Percentiles rank a stretch among this genome's conserved stretches.
Conservation (phyloP, 2,888 invertebrate genomes). For the Papilio elwesi region DNA sequence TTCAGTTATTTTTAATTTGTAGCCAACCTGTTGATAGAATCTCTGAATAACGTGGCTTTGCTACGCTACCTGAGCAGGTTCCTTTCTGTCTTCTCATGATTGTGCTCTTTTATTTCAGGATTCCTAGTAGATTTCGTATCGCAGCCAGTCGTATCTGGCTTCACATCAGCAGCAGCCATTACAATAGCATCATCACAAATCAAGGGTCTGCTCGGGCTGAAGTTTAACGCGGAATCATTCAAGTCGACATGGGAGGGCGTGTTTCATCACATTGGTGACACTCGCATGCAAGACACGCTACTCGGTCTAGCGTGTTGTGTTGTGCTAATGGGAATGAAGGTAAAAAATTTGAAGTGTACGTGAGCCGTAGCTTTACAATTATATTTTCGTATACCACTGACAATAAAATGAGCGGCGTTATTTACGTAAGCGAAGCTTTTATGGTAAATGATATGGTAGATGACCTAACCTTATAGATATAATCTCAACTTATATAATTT, state of each 20-base stretch:
- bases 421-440: too few species aligned
- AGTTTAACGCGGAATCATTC: constrained; percentile 86
- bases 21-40: too few species aligned
- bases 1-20: too few species aligned
- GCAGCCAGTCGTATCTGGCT: constrained; percentile 89
- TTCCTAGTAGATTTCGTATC: constrained; percentile 90
- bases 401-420: too few species aligned
- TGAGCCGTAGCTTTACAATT: too few species aligned
- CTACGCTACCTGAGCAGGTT: too few species aligned
- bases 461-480: too few species aligned
- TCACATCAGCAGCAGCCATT: constrained; percentile 90
- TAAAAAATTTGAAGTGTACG: constrained; percentile 54
- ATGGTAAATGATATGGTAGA: too few species aligned
- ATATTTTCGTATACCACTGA: too few species aligned
- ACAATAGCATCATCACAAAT: constrained; percentile 90
- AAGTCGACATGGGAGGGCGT: constrained; percentile 84
- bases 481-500: too few species aligned
- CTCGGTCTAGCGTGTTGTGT: constrained; percentile 86
- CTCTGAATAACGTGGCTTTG: too few species aligned
- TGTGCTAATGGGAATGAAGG: constrained; percentile 85
- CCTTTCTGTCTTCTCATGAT: neutral
- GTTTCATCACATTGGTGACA: constrained; percentile 78
- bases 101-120: constrained; percentile 73
- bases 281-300: constrained; percentile 84
- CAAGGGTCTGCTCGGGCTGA: constrained; percentile 87